Evolutionary conservation across 2,797 vertebrate species (phyloP).

Genomic region (Numenius phaeopus): DNA sequence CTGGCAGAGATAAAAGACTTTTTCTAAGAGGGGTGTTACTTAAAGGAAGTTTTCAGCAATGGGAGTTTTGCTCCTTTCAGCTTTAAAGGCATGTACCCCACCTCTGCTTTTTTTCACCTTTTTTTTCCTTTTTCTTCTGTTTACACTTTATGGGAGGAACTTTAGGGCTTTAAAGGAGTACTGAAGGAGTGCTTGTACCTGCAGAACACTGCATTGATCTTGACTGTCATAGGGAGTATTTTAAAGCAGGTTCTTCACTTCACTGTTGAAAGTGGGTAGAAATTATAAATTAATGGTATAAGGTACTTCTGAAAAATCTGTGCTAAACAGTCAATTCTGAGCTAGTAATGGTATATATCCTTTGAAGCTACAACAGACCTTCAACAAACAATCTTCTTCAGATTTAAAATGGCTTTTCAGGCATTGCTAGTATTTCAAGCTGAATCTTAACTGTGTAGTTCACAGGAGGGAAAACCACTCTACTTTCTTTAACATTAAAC

Average conservation of each 20-base stretch:
- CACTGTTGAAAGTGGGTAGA: neutral
- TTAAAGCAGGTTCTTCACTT: neutral
- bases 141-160: neutral
- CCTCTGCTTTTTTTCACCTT: too few relatives aligned
- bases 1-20: neutral
- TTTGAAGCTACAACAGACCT: neutral
- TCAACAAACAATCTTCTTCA: neutral
- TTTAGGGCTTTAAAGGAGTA: neutral
- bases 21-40: neutral
- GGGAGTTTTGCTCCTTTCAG: neutral
- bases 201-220: neutral
- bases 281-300: neutral
- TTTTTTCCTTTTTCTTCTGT: too few relatives aligned
- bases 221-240: neutral
- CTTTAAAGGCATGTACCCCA: neutral
- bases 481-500: constrained; percentile 60
- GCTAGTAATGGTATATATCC: neutral
- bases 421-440: neutral
- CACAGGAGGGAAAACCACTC: constrained; percentile 27
- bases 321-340: neutral
- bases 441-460: neutral
- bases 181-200: neutral
- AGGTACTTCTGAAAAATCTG: neutral
- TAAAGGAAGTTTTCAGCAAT: neutral
- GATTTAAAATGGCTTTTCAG: constrained; percentile 30